Base-by-base conservation (phyloP, 1,140 invertebrate genomes). In the Musca domestica region DNA sequence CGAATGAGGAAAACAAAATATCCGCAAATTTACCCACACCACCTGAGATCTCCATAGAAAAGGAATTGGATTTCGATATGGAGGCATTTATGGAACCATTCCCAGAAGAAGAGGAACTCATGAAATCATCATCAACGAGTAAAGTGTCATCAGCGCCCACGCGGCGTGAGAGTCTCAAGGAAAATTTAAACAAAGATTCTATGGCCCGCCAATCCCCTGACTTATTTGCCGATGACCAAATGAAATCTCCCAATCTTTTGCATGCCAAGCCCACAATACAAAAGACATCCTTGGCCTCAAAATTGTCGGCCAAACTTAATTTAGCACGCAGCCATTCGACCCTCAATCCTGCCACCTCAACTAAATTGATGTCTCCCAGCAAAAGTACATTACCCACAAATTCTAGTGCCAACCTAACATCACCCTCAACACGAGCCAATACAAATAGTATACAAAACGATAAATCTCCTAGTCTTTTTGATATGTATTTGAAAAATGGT, bases 401-500 rank as follows among this genome's bases (percentile, higher is more conserved):
- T 47, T 41, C 47, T 46, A n/a, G 47, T 19, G 2, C n/a, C 15
- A 61, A 12, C 41, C 41, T 61, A 61, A 61, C 30, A 34, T 63
- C 67, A 19, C 67, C 67, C n/a, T 56, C 5, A 47, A 56, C 2
- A 68, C 76, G 17, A 69, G 69, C 2, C 56, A 71, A 19, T 64
- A 69, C 10, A 34, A 69, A 9, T 61, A 68, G 9, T 27, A 41
- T 15, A 67, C 30, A 1, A 7, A 64, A 54, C 20, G 73, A 76
- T 14, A 76, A 71, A 17, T 79, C 77, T 0, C 77, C 77, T 2
- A 78, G 74, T 64, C 71, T 79, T n/a, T 78, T 76, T 22, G 75
- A 78, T 65, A 70, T 73, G 23, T 79, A 77, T 47, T 64, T 79
- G 3, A 70, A 76, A 7, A 68, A 72, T 27, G 72, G 71, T 61